A percentile compares a stretch with the other conserved stretches of the same genome.
These are phyloP conservation scores for Loris lydekkerianus DNA, from an alignment of 2,797 vertebrate species.

Conservation along the genomic window DNA sequence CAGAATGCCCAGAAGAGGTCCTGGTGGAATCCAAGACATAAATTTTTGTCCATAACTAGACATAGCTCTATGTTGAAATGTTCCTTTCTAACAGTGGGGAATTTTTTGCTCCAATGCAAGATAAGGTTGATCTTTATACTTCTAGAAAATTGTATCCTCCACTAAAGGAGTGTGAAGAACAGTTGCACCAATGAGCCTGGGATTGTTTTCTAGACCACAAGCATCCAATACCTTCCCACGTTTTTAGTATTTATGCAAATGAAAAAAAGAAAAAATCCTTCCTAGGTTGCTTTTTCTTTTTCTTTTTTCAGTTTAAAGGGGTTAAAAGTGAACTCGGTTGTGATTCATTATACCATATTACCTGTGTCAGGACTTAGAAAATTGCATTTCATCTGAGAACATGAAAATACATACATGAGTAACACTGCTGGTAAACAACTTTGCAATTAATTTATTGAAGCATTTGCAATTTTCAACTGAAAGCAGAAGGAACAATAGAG, in stretches of 20 bases:
- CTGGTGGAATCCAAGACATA: background rate
- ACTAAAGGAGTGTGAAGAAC: background rate
- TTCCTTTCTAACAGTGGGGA: background rate
- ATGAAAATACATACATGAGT: constrained; percentile 66
- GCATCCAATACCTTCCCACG: background rate
- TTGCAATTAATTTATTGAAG: constrained; percentile 80
- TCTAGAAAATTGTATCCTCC: constrained; percentile 3
- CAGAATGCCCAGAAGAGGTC: background rate
- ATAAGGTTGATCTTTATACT: background rate
- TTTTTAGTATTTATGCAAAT: constrained; percentile 16
- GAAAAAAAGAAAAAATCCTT: constrained; percentile 5
- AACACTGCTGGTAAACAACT: constrained; percentile 67
- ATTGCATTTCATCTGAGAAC: constrained; percentile 72
- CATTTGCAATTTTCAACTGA: constrained; percentile 75
- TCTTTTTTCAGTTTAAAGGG: constrained; percentile 4
- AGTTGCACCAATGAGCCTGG: background rate
- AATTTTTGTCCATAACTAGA: background rate
- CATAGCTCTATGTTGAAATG: background rate
- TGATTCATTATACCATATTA: constrained; percentile 74
- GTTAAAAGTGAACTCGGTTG: constrained; percentile 36
- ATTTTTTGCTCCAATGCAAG: background rate
- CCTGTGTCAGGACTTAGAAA: constrained; percentile 68
- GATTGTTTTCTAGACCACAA: constrained; percentile 12
- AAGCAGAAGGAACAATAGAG: constrained; percentile 69
- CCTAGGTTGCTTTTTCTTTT: background rate